Base-by-base conservation (phyloP, 2,888 invertebrate species). In the Athalia rosae region DNA sequence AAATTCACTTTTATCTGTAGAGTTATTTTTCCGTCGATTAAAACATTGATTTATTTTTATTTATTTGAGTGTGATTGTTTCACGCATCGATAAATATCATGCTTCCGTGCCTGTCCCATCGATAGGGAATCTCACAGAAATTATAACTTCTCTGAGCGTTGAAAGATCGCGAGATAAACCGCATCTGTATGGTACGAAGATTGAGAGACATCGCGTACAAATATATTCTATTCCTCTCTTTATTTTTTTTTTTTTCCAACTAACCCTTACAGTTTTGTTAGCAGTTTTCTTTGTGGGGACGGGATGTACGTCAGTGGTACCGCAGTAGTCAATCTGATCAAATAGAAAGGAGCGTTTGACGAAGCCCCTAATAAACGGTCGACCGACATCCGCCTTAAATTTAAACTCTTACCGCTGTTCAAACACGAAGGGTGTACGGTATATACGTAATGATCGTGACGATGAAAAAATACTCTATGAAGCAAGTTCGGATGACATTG, bases 281-380 rank as follows among this genome's bases (percentile, higher is more conserved):
- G 58, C 76, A 80, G 78, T 76, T 71, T 63, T 45, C 59, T 41
- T 63, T 58, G 28, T 15, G 45, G 77, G 66, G 80, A 47, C n/a
- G n/a, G 28, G 11, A 50, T 11, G 15, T 48, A 50, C 28, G 4
- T 78, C 80, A 66, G 69, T 79, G 76, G 66, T 78, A 77, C 67
- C 78, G 78, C 76, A 28, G 77, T 79, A 84, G 84, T 83, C 83
- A 82, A 85, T 86, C 84, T 83, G 86, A 85, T 86, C 87, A 85
- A 85, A 85, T 83, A 83, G 28, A 28, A 28, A 28, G 28, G 2
- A 28, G 28, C 28, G 28, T 28, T 67, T 50, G 9, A 67, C 50
- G 67, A 67, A 67, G 15, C 67, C 67, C 28, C 67, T 67, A 50
- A 67, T 67, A 50, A 67, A 67, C 50, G 28, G 28, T 28, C 28